Percentiles rank a stretch among this genome's conserved stretches.
phyloP scores from a whole-genome alignment of 2,113 vertebrate genomes.

The Origma solitaria region DNA sequence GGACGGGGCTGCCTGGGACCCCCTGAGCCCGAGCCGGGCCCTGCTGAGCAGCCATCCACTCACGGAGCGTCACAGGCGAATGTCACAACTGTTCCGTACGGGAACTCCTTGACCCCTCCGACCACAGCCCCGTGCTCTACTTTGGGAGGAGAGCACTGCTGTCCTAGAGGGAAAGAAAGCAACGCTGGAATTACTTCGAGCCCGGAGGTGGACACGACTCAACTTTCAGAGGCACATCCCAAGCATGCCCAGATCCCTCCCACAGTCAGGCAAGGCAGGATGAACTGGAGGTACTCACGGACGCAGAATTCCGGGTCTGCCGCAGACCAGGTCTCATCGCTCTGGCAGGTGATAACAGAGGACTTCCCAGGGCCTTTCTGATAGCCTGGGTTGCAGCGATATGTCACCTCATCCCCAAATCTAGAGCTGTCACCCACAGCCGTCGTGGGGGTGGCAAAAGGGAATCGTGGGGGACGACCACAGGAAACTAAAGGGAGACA shows the following conservation, averaged over 20 bases:
- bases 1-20: background rate
- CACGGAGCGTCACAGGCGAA: background rate
- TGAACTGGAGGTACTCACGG: background rate
- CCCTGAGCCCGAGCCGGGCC: background rate
- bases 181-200: background rate
- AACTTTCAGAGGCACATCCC: background rate
- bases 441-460: background rate
- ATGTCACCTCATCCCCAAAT: fast-evolving
- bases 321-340: background rate
- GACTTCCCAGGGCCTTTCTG: fast-evolving
- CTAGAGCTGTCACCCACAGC: background rate
- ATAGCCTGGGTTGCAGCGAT: background rate
- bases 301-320: background rate
- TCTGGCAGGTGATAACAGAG: background rate
- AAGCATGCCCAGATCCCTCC: fast-evolving
- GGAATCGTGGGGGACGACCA: background rate
- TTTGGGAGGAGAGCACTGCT: background rate
- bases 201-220: background rate
- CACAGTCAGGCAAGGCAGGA: background rate
- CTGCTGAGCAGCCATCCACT: background rate
- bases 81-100: background rate
- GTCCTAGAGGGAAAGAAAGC: background rate
- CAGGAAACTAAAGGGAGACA: background rate
- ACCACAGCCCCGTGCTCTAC: background rate
- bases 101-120: background rate